These are phyloP conservation scores for Spinibarbus caldwelli DNA, from an alignment of 2,797 vertebrate genomes.

Conservation along the genomic window DNA sequence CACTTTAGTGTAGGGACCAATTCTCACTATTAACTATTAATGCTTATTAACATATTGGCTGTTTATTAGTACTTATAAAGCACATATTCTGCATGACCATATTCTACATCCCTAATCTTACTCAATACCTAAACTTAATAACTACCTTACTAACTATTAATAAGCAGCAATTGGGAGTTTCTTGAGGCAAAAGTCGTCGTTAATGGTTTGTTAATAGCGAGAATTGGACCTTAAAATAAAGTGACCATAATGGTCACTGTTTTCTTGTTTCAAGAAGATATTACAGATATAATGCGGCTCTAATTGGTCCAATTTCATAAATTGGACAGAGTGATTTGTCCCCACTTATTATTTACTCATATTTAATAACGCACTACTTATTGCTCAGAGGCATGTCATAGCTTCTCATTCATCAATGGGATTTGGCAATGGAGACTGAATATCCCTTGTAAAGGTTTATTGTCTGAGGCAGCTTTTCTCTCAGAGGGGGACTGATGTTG, in stretches of 20 bases:
- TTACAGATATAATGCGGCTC: conserved; percentile 46
- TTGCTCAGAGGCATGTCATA: conserved; percentile 64
- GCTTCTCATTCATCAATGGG: conserved; percentile 77
- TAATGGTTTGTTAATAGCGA: background rate
- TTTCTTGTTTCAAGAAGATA: conserved; percentile 18
- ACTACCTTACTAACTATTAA: background rate
- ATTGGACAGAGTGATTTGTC: conserved; percentile 58
- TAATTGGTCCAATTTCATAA: conserved; percentile 79
- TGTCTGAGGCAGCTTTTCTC: conserved; percentile 58
- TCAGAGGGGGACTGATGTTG: conserved; percentile 60
- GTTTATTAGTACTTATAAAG: background rate
- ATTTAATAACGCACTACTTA: conserved; percentile 74
- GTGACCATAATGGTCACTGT: background rate
- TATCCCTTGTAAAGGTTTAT: conserved; percentile 61
- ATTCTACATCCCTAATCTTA: background rate
- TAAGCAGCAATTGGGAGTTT: background rate
- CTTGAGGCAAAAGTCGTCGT: background rate
- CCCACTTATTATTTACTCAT: conserved; percentile 83
- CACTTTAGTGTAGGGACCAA: background rate
- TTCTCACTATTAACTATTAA: background rate
- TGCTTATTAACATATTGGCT: background rate
- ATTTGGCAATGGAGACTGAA: conserved; percentile 54
- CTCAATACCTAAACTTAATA: background rate
- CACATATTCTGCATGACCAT: background rate
- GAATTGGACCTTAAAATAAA: background rate